phyloP scores from a whole-genome alignment of 2,797 vertebrate genomes.

The Pogoniulus pusillus region DNA sequence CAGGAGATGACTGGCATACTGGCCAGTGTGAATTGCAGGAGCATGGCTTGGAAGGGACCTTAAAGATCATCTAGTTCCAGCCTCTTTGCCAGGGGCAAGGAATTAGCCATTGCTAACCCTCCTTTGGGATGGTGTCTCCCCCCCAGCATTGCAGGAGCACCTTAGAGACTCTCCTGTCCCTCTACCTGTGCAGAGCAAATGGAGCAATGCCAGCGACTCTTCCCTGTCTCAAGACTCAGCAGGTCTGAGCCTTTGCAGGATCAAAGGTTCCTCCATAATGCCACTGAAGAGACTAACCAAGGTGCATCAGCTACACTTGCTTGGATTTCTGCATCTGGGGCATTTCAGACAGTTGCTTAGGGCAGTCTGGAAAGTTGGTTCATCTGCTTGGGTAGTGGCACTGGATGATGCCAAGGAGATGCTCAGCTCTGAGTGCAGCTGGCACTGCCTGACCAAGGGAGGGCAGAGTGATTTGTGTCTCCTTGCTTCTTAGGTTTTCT shows the following conservation, averaged over 20 bases:
- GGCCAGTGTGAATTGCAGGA: not conserved
- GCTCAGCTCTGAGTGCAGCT: not conserved
- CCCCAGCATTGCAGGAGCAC: not conserved
- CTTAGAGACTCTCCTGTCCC: not conserved
- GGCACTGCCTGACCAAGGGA: not conserved
- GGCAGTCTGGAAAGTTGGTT: not conserved
- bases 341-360: not conserved
- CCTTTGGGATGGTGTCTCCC: not conserved
- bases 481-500: not conserved
- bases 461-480: not conserved
- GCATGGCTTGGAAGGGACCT: not conserved
- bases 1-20: not conserved
- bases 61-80: not conserved
- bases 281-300: not conserved
- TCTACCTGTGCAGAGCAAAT: not conserved
- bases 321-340: not conserved
- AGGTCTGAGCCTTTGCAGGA: not conserved
- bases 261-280: fast-evolving
- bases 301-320: not conserved
- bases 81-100: not conserved
- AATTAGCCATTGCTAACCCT: not conserved
- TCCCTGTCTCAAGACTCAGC: not conserved
- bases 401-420: fast-evolving
- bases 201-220: fast-evolving
- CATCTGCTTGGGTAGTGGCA: not conserved